Evolutionary conservation across 2,797 vertebrate genomes (phyloP).

Genomic region (Urophycis tenuis): DNA sequence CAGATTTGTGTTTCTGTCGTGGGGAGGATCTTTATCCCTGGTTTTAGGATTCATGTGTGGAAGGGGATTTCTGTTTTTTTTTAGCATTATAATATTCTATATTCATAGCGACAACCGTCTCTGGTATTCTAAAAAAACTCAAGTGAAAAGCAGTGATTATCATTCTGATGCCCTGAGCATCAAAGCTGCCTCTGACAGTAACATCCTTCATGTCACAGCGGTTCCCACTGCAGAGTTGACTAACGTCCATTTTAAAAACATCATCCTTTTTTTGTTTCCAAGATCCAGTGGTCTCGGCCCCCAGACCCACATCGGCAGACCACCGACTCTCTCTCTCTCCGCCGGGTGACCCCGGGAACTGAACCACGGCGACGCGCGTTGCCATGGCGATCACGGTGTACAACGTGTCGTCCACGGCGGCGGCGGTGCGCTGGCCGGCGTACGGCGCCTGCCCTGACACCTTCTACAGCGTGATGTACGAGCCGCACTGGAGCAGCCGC

Average conservation of each 20-base stretch:
- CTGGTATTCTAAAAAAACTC: no score
- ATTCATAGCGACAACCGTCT: background rate
- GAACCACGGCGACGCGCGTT: no score
- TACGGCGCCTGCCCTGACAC: constrained; percentile 73
- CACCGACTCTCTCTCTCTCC: background rate
- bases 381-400: constrained; percentile 75
- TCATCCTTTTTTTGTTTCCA: background rate
- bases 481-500: constrained; percentile 82
- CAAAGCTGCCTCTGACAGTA: background rate
- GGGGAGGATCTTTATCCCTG: no score
- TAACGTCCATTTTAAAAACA: background rate
- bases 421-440: constrained; percentile 75
- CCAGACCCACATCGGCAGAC: no score
- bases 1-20: no score
- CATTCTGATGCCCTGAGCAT: background rate
- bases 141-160: no score
- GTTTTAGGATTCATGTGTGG: background rate
- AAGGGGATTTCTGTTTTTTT: no score
- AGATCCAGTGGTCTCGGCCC: background rate
- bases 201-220: constrained; percentile 20
- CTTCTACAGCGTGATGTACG: constrained; percentile 88
- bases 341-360: no score
- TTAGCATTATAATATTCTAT: background rate
- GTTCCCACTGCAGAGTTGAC: background rate
- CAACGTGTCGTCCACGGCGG: constrained; percentile 77